A percentile compares a stretch with the other conserved stretches of the same genome.
These are phyloP conservation scores for Pollenia angustigena DNA, from an alignment of 2,888 invertebrate genomes.

Conservation along the genomic window DNA sequence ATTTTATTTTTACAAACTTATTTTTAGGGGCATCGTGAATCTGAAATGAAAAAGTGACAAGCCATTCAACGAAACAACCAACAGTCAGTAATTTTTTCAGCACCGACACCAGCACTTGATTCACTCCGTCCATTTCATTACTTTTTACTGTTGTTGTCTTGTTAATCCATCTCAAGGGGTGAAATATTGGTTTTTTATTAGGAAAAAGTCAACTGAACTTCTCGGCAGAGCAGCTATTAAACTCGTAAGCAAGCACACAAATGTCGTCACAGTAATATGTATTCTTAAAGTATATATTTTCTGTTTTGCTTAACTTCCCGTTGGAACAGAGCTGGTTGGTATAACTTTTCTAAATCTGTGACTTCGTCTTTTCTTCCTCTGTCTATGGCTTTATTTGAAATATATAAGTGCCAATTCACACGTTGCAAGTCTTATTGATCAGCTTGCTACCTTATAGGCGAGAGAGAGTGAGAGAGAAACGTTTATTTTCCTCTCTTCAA, in stretches of 20 bases:
- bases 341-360: conserved; percentile 12
- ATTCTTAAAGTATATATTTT: background rate
- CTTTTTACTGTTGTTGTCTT: background rate
- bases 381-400: conserved; percentile 25
- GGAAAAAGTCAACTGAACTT: too few relatives aligned
- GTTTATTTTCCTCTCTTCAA: too few relatives aligned
- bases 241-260: background rate
- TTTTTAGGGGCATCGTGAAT: conserved; percentile 29
- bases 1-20: conserved; percentile 40
- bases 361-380: conserved; percentile 1
- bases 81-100: conserved; percentile 8
- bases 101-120: background rate
- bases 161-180: background rate
- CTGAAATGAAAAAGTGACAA: background rate
- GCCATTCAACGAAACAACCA: conserved; percentile 7
- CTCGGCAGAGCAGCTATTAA: too few relatives aligned
- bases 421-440: too few relatives aligned
- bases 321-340: background rate
- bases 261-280: conserved; percentile 3
- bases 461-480: too few relatives aligned
- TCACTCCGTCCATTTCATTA: background rate
- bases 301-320: background rate
- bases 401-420: conserved; percentile 33
- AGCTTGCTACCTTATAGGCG: too few relatives aligned
- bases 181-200: background rate